Conservation (phyloP, 2,888 invertebrate species). For the Idaea straminata region DNA sequence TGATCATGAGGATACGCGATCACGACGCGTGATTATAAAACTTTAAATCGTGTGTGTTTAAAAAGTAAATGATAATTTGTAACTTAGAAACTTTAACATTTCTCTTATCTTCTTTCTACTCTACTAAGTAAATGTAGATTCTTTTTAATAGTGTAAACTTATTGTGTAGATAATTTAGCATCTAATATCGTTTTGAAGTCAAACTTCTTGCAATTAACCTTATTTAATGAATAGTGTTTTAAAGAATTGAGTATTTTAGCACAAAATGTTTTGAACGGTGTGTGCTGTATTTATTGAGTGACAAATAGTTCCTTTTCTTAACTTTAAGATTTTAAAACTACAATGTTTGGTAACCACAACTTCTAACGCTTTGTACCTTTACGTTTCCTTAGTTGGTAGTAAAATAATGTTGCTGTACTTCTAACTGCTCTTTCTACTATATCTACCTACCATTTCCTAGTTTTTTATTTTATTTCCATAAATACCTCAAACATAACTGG, state of each 20-base stretch:
- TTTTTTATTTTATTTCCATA: background rate
- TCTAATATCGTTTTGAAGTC: slow-evolving; percentile 27
- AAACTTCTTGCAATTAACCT: slow-evolving; percentile 25
- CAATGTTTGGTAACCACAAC: no score
- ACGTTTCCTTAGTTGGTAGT: no score
- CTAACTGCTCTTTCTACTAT: no score
- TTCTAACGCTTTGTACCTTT: no score
- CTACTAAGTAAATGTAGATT: slow-evolving; percentile 6
- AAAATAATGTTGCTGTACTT: no score
- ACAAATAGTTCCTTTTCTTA: slow-evolving; percentile 12
- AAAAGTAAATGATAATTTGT: background rate
- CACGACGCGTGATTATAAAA: no score
- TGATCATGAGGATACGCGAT: no score
- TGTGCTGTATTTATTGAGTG: slow-evolving; percentile 13
- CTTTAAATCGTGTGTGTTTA: no score
- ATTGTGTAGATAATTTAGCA: slow-evolving; percentile 6
- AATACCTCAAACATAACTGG: background rate
- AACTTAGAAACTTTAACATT: background rate
- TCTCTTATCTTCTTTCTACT: slow-evolving; percentile 5
- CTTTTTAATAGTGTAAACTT: slow-evolving; percentile 11
- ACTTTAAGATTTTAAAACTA: no score
- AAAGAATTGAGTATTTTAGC: slow-evolving; percentile 16
- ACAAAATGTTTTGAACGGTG: slow-evolving; percentile 13
- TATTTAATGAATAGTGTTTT: slow-evolving; percentile 10
- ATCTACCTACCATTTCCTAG: no score